Conservation (phyloP, 1,140 invertebrate species). For the Ephestia elutella region DNA sequence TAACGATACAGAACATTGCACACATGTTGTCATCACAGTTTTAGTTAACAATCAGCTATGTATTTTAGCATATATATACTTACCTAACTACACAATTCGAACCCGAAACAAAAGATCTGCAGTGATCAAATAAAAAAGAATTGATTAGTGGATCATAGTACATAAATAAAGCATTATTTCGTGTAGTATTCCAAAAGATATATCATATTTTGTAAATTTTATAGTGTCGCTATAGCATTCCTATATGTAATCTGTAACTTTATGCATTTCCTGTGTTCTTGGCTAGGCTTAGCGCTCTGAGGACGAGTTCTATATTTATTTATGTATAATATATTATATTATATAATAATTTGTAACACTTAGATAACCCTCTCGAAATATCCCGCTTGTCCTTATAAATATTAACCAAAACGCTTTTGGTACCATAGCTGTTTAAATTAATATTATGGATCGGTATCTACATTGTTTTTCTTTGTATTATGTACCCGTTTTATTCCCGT, state of each 20-base stretch:
- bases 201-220: conserved; percentile 75
- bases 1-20: no score
- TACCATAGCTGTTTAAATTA: not conserved
- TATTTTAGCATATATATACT: no score
- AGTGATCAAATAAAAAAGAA: conserved; percentile 66
- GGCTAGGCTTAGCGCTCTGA: conserved; percentile 68
- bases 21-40: not conserved
- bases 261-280: conserved; percentile 50
- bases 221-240: conserved; percentile 70
- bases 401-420: not conserved
- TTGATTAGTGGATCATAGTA: conserved; percentile 65
- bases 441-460: not conserved
- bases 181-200: conserved; percentile 70
- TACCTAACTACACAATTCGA: not conserved
- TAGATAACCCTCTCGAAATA: conserved; percentile 6
- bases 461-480: not conserved
- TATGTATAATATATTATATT: conserved; percentile 36
- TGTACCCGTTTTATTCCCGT: not conserved
- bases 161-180: conserved; percentile 57
- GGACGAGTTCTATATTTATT: conserved; percentile 53
- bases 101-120: conserved; percentile 20
- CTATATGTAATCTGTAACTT: conserved; percentile 56
- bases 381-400: conserved; percentile 8
- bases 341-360: conserved; percentile 35
- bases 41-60: not conserved